Evolutionary conservation across 2,797 vertebrate species (phyloP).

Genomic region (Pelobates cultripes): DNA sequence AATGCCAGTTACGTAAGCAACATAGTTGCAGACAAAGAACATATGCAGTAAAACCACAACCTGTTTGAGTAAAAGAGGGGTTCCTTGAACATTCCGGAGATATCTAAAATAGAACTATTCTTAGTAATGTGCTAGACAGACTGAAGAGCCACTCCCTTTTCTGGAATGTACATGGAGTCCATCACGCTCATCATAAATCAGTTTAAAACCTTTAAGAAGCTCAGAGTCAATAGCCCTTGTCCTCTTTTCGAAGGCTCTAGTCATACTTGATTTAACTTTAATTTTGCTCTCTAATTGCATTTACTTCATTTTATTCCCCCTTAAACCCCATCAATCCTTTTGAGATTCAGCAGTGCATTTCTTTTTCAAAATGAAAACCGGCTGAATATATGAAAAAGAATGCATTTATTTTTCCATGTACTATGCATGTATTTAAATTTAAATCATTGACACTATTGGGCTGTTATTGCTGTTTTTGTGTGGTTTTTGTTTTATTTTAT

Average conservation of each 20-base stretch:
- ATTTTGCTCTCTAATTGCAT: background rate
- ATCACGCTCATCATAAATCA: background rate
- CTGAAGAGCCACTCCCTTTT: background rate
- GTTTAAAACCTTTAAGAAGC: background rate
- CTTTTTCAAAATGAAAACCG: too few relatives aligned
- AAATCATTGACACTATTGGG: too few relatives aligned
- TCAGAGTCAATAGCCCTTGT: conserved; percentile 1
- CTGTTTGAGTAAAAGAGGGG: too few relatives aligned
- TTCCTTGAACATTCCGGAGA: too few relatives aligned
- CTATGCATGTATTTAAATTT: too few relatives aligned
- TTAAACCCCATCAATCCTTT: background rate
- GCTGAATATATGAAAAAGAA: too few relatives aligned
- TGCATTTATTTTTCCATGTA: too few relatives aligned
- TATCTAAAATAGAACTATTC: background rate
- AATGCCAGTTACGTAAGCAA: too few relatives aligned
- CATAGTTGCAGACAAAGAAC: too few relatives aligned
- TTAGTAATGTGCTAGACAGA: background rate
- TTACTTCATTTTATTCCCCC: background rate
- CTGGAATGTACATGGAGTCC: background rate
- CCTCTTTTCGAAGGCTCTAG: background rate
- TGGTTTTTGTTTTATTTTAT: too few relatives aligned
- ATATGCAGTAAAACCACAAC: too few relatives aligned
- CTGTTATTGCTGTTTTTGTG: too few relatives aligned
- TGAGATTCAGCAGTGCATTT: background rate
- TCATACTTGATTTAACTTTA: conserved; percentile 7